These are phyloP conservation scores for Lumbricus terrestris DNA, from an alignment of 2,888 invertebrate genomes.

Conservation along the genomic window DNA sequence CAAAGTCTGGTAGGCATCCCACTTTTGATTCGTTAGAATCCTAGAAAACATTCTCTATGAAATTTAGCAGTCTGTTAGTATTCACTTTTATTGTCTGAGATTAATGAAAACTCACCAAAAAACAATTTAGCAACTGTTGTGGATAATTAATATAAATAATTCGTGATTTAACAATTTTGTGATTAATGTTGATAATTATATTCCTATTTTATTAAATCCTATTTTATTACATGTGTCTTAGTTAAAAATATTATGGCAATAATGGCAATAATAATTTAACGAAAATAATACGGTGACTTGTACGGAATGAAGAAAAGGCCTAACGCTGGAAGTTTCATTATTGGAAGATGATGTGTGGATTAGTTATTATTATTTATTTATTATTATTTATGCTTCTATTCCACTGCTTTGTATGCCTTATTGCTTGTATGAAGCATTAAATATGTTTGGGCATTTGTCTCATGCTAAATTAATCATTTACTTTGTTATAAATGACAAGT, in stretches of 20 bases:
- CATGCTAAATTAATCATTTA: background rate
- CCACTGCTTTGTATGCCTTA: background rate
- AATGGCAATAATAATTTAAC: no score
- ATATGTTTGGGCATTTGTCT: background rate
- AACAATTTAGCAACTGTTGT: background rate
- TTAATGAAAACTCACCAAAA: background rate
- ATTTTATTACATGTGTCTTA: no score
- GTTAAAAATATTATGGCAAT: no score
- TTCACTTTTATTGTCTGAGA: background rate
- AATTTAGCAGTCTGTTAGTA: background rate
- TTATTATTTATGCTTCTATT: background rate
- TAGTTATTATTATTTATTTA: background rate
- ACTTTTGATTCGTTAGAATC: background rate
- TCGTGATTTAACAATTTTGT: no score
- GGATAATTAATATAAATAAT: background rate
- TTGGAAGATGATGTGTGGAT: background rate
- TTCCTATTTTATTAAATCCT: no score
- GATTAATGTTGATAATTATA: no score
- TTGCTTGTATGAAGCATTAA: background rate
- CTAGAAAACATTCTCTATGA: background rate
- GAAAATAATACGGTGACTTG: no score
- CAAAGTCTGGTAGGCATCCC: conserved; percentile 46
- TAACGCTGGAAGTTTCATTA: background rate
- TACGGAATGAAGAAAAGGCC: background rate
- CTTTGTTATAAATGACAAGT: background rate